Conservation (phyloP, 2,888 invertebrate species). For the Xylocampa areola region DNA sequence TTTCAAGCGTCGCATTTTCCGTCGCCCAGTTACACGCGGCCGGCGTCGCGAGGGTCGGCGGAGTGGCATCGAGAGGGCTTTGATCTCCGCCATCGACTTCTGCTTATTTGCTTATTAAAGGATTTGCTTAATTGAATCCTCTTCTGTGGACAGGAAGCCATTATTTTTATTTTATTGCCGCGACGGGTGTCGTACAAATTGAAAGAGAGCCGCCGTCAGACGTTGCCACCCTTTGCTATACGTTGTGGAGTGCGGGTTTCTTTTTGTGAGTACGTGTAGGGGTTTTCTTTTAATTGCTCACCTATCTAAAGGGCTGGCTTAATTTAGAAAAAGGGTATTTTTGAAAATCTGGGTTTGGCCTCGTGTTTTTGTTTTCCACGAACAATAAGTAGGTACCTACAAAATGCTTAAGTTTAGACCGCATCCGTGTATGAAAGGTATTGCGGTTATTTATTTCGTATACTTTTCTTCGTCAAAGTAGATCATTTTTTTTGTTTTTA, state of each 20-base stretch:
- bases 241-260: neutral
- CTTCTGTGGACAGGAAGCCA: slow-evolving; percentile 50
- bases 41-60: slow-evolving; percentile 47
- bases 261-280: slow-evolving; percentile 24
- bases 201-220: slow-evolving; percentile 40
- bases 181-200: slow-evolving; percentile 38
- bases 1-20: slow-evolving; percentile 8
- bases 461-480: no score
- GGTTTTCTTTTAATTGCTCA: slow-evolving; percentile 41
- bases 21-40: slow-evolving; percentile 9
- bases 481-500: no score
- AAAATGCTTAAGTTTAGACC: no score
- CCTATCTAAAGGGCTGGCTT: slow-evolving; percentile 21
- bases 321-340: slow-evolving; percentile 12
- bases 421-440: no score
- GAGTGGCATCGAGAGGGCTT: slow-evolving; percentile 64
- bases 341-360: neutral
- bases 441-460: no score
- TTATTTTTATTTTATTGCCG: slow-evolving; percentile 59
- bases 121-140: slow-evolving; percentile 62
- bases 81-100: slow-evolving; percentile 73
- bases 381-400: no score
- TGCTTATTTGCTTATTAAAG: slow-evolving; percentile 77
- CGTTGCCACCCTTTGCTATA: slow-evolving; percentile 39
- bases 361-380: no score